phyloP scores from a whole-genome alignment of 2,888 invertebrate genomes.

The Chrysotoxum bicinctum region DNA sequence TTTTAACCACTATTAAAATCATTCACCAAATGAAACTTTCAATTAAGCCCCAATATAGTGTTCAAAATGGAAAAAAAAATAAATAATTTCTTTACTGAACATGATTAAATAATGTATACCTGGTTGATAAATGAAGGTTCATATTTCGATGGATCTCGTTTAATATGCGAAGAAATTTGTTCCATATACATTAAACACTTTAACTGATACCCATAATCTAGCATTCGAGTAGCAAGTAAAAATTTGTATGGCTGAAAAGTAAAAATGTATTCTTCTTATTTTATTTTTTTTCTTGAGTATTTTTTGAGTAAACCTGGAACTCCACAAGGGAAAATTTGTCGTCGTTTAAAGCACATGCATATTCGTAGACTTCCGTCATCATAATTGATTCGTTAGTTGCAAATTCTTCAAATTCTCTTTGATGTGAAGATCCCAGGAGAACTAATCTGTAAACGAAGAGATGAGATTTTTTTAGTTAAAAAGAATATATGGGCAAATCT shows the following conservation, averaged over 20 bases:
- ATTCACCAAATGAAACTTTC: too few relatives aligned
- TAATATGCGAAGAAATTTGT: constrained; percentile 87
- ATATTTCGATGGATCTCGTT: constrained; percentile 83
- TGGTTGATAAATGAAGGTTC: constrained; percentile 83
- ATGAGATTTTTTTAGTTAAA: neutral
- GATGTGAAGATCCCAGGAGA: constrained; percentile 89
- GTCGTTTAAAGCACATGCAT: constrained; percentile 91
- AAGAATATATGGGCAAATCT: too few relatives aligned
- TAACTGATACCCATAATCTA: constrained; percentile 89
- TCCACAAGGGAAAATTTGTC: constrained; percentile 88
- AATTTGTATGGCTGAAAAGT: constrained; percentile 90
- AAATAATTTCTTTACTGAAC: neutral
- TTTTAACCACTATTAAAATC: too few relatives aligned
- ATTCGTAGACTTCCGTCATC: constrained; percentile 97
- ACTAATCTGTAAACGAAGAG: constrained; percentile 85
- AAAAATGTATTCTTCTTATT: constrained; percentile 4
- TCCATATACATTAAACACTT: constrained; percentile 93
- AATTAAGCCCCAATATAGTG: too few relatives aligned
- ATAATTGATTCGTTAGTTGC: constrained; percentile 93
- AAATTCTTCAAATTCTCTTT: constrained; percentile 85
- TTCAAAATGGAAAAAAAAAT: too few relatives aligned
- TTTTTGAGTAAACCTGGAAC: constrained; percentile 84
- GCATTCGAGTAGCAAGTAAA: constrained; percentile 89
- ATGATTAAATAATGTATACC: constrained; percentile 76
- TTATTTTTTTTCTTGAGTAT: neutral